A percentile compares a stretch with the other conserved stretches of the same genome.
phyloP scores from a whole-genome alignment of 2,888 invertebrate genomes.

The Habroteleia sp. region DNA sequence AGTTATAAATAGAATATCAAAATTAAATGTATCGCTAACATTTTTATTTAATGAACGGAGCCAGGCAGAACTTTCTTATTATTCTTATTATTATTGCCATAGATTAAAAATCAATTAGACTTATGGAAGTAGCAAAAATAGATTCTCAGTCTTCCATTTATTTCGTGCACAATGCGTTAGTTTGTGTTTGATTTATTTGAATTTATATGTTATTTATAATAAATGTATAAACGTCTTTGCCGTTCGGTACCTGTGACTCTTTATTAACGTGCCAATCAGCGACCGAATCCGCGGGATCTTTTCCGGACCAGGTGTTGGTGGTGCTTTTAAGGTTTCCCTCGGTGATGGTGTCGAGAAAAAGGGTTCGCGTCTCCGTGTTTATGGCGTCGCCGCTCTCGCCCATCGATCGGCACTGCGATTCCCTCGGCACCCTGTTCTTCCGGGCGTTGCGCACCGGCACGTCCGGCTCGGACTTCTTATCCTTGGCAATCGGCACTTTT shows the following conservation, averaged over 20 bases:
- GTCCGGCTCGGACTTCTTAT: conserved; percentile 75
- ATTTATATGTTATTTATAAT: too few species aligned
- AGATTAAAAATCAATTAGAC: too few species aligned
- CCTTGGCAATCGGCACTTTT: conserved; percentile 62
- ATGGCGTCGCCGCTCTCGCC: conserved; percentile 76
- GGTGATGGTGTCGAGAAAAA: conserved; percentile 78
- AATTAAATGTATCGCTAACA: too few species aligned
- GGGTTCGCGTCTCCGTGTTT: conserved; percentile 71
- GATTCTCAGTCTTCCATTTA: too few species aligned
- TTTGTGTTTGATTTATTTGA: too few species aligned
- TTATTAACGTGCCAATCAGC: conserved; percentile 79
- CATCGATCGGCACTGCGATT: conserved; percentile 79
- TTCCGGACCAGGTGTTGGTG: conserved; percentile 70
- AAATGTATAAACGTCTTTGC: too few species aligned
- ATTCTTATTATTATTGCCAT: too few species aligned
- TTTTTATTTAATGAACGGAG: too few species aligned
- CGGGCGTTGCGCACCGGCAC: conserved; percentile 79
- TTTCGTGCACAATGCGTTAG: too few species aligned
- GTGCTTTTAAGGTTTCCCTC: conserved; percentile 76
- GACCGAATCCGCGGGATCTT: conserved; percentile 70
- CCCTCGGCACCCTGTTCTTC: conserved; percentile 77
- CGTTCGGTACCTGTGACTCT: conserved; percentile 65
- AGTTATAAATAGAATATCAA: too few species aligned
- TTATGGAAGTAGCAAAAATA: too few species aligned
- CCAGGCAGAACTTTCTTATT: too few species aligned